Evolutionary conservation across 2,888 invertebrate species (phyloP), one percentile per base, ranked within the genome.

Genomic region (Nematopogon swammerdamellus): DNA sequence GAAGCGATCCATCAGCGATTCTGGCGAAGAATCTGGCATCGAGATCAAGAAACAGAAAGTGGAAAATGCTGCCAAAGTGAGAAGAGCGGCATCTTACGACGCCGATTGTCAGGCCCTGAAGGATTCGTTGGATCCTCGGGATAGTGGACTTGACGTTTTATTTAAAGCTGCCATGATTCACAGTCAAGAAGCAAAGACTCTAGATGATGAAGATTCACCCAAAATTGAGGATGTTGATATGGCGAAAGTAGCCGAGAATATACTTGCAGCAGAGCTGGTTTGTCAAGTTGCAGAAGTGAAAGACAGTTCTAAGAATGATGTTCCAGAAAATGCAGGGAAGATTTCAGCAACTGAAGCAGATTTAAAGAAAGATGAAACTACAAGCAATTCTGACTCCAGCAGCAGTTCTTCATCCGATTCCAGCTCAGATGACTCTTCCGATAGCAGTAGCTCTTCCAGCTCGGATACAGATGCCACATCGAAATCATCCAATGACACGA

Each of bases 371-470:
- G 68, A 68, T 52, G 68, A 69, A 4, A 36, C 8, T 3, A 14
- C 36, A 8, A 36, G 36, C 36, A 36, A 36, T 36, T 67, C 68
- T 53, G 59, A 59, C n/a, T 56, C 59, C 1, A 58, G 58, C 18
- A 58, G 58, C 65, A 67, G 71, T 19, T 73, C 79, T 2, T 75
- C 79, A 1, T 74, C 81, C 2, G 75, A 73, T 48, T 83, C 84
- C 29, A 84, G 83, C 56, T 84, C 84, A 8, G 82, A 81, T 55
- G 82, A 81, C 20, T 81, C 82, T 16, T 80, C 82, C 1, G 67
- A 72, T 44, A 80, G 76, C 45, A 77, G 73, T 3, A 82, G 80
- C 52, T 81, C 81, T 46, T 82, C 82, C 1, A 71, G 70, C 49
- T 66, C 62, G 55, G 83, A 82, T 51, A 85, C 83, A 55, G 82